Conservation (phyloP, 2,888 invertebrate genomes). For the Baccha elongata region DNA sequence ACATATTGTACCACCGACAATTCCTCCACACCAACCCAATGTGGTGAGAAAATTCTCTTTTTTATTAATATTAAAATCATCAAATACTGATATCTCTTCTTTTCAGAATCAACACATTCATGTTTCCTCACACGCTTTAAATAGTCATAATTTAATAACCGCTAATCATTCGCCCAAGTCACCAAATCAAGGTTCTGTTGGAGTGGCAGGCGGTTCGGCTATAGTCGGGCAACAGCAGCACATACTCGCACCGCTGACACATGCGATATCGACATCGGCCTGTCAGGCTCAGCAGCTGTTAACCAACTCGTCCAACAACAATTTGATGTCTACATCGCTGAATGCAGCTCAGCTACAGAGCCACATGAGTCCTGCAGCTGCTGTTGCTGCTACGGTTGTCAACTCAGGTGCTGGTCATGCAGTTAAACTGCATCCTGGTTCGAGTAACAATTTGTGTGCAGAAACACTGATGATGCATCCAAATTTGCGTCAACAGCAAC, state of each 20-base stretch:
- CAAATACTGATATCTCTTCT: constrained; percentile 10
- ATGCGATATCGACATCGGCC: constrained; percentile 71
- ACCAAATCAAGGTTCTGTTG: constrained; percentile 79
- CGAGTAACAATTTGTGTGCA: constrained; percentile 42
- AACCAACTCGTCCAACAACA: constrained; percentile 79
- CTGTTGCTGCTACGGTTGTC: constrained; percentile 67
- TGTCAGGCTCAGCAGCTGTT: constrained; percentile 76
- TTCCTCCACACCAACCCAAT: constrained; percentile 81
- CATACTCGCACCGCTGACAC: constrained; percentile 76
- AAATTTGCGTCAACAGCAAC: constrained; percentile 73
- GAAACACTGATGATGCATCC: constrained; percentile 71
- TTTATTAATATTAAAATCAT: constrained; percentile 12
- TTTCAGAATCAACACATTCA: constrained; percentile 80
- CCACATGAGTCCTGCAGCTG: constrained; percentile 75
- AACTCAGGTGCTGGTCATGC: constrained; percentile 69
- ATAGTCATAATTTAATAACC: constrained; percentile 82
- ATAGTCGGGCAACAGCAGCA: constrained; percentile 79
- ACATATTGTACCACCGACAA: constrained; percentile 81
- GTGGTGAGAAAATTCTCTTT: constrained; percentile 75
- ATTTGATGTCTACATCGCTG: constrained; percentile 82
- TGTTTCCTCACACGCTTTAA: constrained; percentile 82
- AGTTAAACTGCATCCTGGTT: constrained; percentile 69
- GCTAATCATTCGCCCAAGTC: constrained; percentile 82
- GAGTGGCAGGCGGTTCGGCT: constrained; percentile 58
- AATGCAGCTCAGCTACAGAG: constrained; percentile 78